Conservation (phyloP, 2,888 invertebrate genomes). For the Machimus rusticus region DNA sequence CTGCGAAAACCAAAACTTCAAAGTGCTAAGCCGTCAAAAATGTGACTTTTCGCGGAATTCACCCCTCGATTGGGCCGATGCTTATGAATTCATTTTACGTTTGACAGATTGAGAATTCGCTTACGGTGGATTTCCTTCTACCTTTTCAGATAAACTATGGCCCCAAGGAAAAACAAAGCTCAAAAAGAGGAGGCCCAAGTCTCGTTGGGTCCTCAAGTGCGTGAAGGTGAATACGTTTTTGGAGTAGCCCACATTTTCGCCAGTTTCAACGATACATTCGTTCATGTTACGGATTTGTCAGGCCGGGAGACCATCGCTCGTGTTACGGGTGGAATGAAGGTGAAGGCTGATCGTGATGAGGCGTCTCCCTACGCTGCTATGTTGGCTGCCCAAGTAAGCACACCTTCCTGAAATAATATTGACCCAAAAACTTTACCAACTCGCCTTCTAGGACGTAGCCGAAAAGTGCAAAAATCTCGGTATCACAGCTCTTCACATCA, state of each 20-base stretch:
- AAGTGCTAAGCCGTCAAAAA: neutral
- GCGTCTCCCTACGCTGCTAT: constrained; percentile 99
- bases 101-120: neutral
- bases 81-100: constrained; percentile 1
- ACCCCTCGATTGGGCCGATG: neutral
- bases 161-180: constrained; percentile 96
- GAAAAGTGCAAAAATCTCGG: constrained; percentile 97
- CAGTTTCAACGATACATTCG: constrained; percentile 99
- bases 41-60: neutral
- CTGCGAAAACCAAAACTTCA: neutral
- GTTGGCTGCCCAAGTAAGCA: constrained; percentile 95
- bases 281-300: constrained; percentile 98
- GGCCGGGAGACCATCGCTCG: constrained; percentile 94
- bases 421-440: neutral
- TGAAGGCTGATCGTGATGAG: constrained; percentile 99
- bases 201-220: constrained; percentile 93
- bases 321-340: constrained; percentile 99
- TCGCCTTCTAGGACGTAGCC: constrained; percentile 84
- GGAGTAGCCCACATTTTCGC: constrained; percentile 99
- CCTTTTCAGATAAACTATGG: constrained; percentile 70
- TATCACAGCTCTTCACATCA: constrained; percentile 97
- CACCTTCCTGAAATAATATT: neutral
- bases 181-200: constrained; percentile 97
- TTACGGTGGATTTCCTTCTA: neutral
- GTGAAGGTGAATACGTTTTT: constrained; percentile 97